Evolutionary conservation across 2,888 invertebrate species (phyloP), one percentile per base, ranked within the genome.

Genomic region (Fabriciana adippe): DNA sequence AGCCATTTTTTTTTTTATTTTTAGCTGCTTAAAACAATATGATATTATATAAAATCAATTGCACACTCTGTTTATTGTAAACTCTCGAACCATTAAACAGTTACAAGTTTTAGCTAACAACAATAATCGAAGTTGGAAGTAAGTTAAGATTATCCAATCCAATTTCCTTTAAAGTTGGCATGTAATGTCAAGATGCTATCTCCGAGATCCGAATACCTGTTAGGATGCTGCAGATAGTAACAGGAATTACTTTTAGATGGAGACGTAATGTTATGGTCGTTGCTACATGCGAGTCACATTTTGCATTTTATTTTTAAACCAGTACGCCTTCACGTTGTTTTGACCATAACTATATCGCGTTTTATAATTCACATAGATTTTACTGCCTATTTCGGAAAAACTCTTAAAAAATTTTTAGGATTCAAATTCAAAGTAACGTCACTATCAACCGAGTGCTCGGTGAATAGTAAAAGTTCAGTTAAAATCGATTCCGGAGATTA

Each of bases 121-220:
- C 57, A 57, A 57, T 57, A 57, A 57, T 15, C 57, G 57, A 21
- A n/a, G 47, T 18, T 57, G 41, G 56, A 57, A 47, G 47, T 26
- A 47, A 57, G 21, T 47, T 26, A 26, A 57, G 47, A 47, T 47
- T 26, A 57, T 47, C 47, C 47, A 57, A 57, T 57, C 47, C 47
- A 57, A 57, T 57, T 57, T 47, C 57, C 57, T 47, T 47, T 41
- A 57, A 26, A 57, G 57, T 45, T 57, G 45, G 47, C n/a, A 57
- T 15, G 47, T 57, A 57, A 26, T 57, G 47, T 45, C 47, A 21
- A 47, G 57, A 57, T 57, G 57, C 45, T 47, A 45, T 45, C 45
- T 56, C 15, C 21, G 45, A 57, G 57, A 57, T 47, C 21, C 57
- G 21, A 47, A 47, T 57, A 57, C 57, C 57, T 57, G 47, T 26